Conservation (phyloP, 2,888 invertebrate species). For the Chrysina gloriosa region DNA sequence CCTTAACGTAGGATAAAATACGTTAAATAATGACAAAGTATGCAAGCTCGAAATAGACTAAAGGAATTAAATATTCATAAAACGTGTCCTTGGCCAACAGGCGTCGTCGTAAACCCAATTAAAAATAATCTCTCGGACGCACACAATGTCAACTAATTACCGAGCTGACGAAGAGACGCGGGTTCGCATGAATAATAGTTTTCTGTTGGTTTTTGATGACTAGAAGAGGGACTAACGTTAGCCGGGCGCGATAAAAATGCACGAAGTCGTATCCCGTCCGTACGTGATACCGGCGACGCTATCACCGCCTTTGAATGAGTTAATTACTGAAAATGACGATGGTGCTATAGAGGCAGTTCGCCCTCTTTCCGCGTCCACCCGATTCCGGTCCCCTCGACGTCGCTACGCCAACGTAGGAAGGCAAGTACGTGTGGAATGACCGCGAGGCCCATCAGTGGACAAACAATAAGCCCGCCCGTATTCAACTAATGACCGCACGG, state of each 20-base stretch:
- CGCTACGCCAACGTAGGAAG: neutral
- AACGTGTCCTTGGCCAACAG: neutral
- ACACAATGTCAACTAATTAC: constrained; percentile 35
- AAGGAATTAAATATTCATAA: constrained; percentile 31
- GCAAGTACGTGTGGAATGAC: constrained; percentile 42
- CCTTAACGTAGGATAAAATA: too few species aligned
- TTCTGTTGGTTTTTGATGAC: neutral
- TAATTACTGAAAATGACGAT: constrained; percentile 23
- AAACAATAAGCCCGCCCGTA: constrained; percentile 48
- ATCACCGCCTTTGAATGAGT: constrained; percentile 9
- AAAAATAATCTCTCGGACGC: constrained; percentile 32
- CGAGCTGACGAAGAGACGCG: neutral
- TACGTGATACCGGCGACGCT: neutral
- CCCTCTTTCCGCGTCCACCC: neutral
- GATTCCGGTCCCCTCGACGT: neutral
- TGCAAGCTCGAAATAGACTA: constrained; percentile 18
- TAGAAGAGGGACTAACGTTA: neutral
- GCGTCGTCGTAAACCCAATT: constrained; percentile 26
- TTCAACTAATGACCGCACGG: constrained; percentile 51
- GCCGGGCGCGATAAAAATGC: constrained; percentile 18
- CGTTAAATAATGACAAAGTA: constrained; percentile 18
- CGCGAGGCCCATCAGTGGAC: constrained; percentile 44
- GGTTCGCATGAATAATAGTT: constrained; percentile 19
- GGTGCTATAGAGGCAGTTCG: neutral
- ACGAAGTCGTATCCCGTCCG: constrained; percentile 1